A percentile compares a stretch with the other conserved stretches of the same genome.
Conservation (phyloP, 2,888 invertebrate genomes). For the Maniola hyperantus region DNA sequence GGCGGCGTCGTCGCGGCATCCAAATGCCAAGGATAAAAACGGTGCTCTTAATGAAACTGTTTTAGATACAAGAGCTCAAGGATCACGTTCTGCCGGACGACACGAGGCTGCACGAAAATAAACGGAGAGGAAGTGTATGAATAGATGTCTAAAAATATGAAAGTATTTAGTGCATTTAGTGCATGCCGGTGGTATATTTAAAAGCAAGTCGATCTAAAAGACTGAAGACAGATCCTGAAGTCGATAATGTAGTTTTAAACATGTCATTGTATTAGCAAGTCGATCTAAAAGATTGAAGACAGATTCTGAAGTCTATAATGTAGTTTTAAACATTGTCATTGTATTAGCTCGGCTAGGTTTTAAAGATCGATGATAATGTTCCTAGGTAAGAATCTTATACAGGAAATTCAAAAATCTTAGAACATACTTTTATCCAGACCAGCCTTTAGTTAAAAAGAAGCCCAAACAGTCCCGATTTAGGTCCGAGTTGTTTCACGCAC, state of each 20-base stretch:
- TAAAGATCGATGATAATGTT: no score
- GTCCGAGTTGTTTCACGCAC: no score
- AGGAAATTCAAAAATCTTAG: background rate
- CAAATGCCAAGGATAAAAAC: conserved; percentile 43
- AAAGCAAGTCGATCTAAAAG: background rate
- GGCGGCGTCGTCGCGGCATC: conserved; percentile 34
- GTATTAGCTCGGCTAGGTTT: background rate
- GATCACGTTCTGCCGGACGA: conserved; percentile 55
- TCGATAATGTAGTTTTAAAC: background rate
- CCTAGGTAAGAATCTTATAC: no score
- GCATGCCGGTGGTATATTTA: conserved; percentile 40
- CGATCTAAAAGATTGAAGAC: background rate
- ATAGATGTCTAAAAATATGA: conserved; percentile 51
- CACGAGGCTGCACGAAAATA: conserved; percentile 67
- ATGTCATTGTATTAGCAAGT: no score
- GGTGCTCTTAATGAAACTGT: conserved; percentile 38
- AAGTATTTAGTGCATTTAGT: conserved; percentile 35
- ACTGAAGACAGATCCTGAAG: background rate
- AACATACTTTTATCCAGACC: no score
- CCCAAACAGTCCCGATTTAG: no score
- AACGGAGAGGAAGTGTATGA: conserved; percentile 68
- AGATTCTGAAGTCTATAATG: background rate
- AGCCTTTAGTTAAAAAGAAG: no score
- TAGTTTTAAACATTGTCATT: no score
- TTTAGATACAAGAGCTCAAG: conserved; percentile 53